These are phyloP conservation scores for Albula glossodonta DNA, from an alignment of 2,113 vertebrate genomes.

Conservation along the genomic window DNA sequence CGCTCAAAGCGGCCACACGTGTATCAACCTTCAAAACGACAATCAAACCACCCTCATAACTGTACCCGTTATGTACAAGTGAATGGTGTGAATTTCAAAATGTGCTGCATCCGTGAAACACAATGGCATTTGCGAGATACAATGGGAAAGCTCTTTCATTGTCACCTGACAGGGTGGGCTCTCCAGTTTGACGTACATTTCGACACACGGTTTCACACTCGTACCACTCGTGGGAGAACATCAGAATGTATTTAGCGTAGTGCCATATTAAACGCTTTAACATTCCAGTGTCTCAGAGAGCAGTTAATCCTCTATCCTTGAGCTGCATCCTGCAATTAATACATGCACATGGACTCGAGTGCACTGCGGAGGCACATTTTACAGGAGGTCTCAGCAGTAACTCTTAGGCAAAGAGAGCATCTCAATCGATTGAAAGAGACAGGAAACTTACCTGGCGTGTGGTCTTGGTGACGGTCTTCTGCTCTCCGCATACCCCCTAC, in stretches of 20 bases:
- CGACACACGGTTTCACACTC: neutral
- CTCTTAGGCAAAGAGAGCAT: too few relatives aligned
- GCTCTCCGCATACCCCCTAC: neutral
- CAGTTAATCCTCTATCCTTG: neutral
- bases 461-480: neutral
- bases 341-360: neutral
- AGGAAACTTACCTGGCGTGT: constrained; percentile 14
- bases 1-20: neutral
- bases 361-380: neutral
- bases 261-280: neutral
- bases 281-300: neutral
- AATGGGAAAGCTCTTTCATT: neutral
- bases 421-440: neutral
- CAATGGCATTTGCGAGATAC: neutral
- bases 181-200: neutral
- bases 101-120: neutral
- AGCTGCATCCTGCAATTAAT: neutral
- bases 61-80: neutral
- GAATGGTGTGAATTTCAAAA: neutral
- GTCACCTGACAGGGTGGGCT: neutral
- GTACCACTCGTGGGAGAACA: neutral
- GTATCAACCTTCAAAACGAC: neutral
- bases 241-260: neutral
- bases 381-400: neutral
- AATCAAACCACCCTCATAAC: neutral